Base-by-base conservation (phyloP, 1,140 invertebrate species). In the Colletes gigas region DNA sequence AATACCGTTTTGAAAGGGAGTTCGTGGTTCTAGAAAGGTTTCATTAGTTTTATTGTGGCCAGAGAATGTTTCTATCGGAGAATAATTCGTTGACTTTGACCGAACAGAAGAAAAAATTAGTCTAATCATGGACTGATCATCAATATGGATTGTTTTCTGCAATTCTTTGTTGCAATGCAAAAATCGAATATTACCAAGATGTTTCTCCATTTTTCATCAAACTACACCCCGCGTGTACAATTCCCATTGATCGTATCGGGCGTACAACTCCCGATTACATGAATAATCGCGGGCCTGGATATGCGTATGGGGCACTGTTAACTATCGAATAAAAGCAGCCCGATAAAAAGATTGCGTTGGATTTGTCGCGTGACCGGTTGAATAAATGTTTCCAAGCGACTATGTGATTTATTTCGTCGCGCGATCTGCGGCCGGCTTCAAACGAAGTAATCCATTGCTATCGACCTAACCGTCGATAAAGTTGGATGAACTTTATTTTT, bases 171-270 rank as follows among this genome's bases (percentile, higher is more conserved):
- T 67, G 67, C 50, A 39, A 78, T 41, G 17, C 39, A 75, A 62
- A 59, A 71, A 81, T 83, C 21, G 62, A 60, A 75, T n/a, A 62
- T 74, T 65, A 19, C 47, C 71, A 74, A 81, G 71, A 83, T 75
- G 59, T 59, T 73, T 62, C 10, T 17, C 60, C 66, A 62, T 81
- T 70, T 70, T 69, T 81, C 76, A 72, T n/a, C 6, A 17, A 62
- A n/a, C 39, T 21, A 44, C n/a, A 47, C 3, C n/a, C 15, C 47
- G 65, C 39, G n/a, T 10, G 44, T 66, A 14, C 65, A 30, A n/a
- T 50, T 65, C 44, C 39, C 6, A 39, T 2, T 17, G 30, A 17
- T 70, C 44, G 65, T 8, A n/a, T 68, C 12, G 19, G 21, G n/a
- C 19, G 17, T 9, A 59, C 30, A 55, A 65, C 50, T 63, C 67